Evolutionary conservation across 2,888 invertebrate species (phyloP), one percentile per base, ranked within the genome.

Genomic region (Chymomyza fuscimana): DNA sequence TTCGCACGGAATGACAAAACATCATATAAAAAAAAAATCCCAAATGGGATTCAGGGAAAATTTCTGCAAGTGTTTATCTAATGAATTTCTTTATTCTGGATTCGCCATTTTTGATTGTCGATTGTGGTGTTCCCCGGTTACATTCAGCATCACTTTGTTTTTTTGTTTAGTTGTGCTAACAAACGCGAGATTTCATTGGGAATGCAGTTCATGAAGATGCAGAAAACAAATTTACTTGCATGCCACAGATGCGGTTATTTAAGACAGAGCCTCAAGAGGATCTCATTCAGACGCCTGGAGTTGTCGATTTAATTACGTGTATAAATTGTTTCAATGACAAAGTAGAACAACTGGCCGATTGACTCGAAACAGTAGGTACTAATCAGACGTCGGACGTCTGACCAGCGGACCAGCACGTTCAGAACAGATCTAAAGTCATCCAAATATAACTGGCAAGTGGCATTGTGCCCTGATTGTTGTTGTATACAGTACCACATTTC

Each of bases 311-410:
- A 86, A 86, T 86, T 86, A 85, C 88, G 80, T 86, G 88, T 81
- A 88, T 86, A 86, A 86, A 86, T 88, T 86, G 85, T 74, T 74
- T 74, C 87, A 84, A 84, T 87, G 85, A 85, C 74, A 81, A 82
- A 80, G 78, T 85, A 81, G 86, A 84, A 85, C 83, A 80, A 82
- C 79, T 74, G 72, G 75, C 66, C 56, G 56, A 32, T 60, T 54
- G 54, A 58, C 9, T 58, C 22, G 5, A 10, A 54, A 9, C 9
- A 3, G 19, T n/a, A n/a, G n/a, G n/a, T 2, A 54, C 19, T 15
- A 51, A 51, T 51, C 51, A 51, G 51, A 51, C 7, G 52, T 9
- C 6, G 16, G 15, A 51, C 51, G 12, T 2, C 32, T 1, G 32
- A 32, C 32, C 19, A 19, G 25, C 25, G 19, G 19, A 19, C n/a